Conservation (phyloP, 2,888 invertebrate species). For the Volucella bombylans region DNA sequence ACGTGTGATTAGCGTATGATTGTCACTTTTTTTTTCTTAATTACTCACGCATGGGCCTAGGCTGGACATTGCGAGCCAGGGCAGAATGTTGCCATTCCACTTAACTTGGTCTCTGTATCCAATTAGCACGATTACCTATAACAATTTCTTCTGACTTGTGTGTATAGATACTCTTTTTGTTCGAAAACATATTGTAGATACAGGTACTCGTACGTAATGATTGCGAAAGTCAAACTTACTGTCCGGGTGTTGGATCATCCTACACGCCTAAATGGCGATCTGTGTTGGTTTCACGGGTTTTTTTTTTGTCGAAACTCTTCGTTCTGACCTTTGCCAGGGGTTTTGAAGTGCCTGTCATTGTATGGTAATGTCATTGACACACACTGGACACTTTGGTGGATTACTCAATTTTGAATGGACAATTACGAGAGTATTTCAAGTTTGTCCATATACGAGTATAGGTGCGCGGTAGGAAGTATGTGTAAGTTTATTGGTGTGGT, state of each 20-base stretch:
- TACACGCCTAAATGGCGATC: constrained; percentile 9
- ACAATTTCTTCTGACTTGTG: too few relatives aligned
- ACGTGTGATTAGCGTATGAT: constrained; percentile 31
- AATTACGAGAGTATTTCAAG: constrained; percentile 8
- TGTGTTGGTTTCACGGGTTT: background rate
- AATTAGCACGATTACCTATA: too few relatives aligned
- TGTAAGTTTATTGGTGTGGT: background rate
- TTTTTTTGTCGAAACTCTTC: constrained; percentile 6
- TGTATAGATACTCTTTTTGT: too few relatives aligned
- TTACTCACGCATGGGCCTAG: constrained; percentile 24
- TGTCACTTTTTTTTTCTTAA: constrained; percentile 16
- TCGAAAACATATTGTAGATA: too few relatives aligned
- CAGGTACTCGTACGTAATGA: background rate
- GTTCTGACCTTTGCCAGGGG: constrained; percentile 4
- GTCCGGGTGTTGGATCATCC: background rate
- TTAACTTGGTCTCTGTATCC: too few relatives aligned
- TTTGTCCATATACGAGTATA: background rate
- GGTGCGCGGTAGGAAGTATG: too few relatives aligned
- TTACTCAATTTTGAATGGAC: constrained; percentile 38
- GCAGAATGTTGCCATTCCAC: too few relatives aligned
- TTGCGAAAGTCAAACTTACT: background rate
- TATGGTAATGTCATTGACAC: constrained; percentile 39
- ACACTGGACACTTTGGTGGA: constrained; percentile 1
- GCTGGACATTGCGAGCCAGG: too few relatives aligned
- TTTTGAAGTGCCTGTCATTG: constrained; percentile 25